Base-by-base conservation (phyloP, 2,888 invertebrate species). In the Ophraella communa region DNA sequence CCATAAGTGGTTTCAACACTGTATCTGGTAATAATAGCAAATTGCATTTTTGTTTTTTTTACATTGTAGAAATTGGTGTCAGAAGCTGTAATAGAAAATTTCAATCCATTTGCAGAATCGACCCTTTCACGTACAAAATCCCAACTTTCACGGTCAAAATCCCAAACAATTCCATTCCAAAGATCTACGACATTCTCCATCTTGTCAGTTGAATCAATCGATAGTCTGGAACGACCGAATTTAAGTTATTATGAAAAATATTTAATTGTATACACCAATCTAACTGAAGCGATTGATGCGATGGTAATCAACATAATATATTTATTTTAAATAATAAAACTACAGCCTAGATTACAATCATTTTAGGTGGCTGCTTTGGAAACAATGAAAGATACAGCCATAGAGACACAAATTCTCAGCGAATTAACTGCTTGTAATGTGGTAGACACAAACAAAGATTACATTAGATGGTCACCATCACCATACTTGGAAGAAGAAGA, bases 241-340 rank as follows among this genome's bases (percentile, higher is more conserved):
- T 35, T 3, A 4, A 39, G 27, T 18, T 44, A 65, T 21, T 55
- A 67, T 17, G 27, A 66, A 5, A 68, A 59, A 56, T 71, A 71
- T 55, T 30, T 71, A n/a, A 66, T 66, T 33, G 65, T 71, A 20
- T 71, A 69, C 18, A 62, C 52, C 30, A 54, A 66, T 44, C 35
- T 67, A 20, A 47, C 59, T 18, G 63, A 60, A 21, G 63, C 62
- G n/a, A 47, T 66, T 39, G 62, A 60, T 14, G 64, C 67, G 20
- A 53, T 69, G 53, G 65, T 68, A n/a, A 62, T n/a, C n/a, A n/a
- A 55, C 2, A 1, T 24, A 24, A 4, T 8, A 7, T 24, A 7
- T 7, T 2, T 8, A 33, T 33, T 8, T 7, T 33, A 33, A 33
- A 33, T 8, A 11, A 3, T 10, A 35, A n/a, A n/a, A 35, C 14